Evolutionary conservation across 2,888 invertebrate genomes (phyloP), one percentile per base, ranked within the genome.

Genomic region (Atethmia centrago): DNA sequence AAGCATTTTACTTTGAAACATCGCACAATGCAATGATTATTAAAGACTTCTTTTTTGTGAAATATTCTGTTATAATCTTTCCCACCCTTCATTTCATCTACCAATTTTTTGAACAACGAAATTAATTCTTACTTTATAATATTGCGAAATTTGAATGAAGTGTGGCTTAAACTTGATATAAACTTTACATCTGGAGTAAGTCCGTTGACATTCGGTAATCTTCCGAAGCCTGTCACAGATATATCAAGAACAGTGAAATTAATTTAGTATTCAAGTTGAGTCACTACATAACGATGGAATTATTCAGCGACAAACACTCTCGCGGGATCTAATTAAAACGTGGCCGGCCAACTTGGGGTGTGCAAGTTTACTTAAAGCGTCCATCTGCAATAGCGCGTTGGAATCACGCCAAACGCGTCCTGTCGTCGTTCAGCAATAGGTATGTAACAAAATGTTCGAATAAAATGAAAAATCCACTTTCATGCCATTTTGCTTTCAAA

Each of bases 311-410:
- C 55, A 71, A 77, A 74, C 63, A 71, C 40, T 64, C 61, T 40
- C 55, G 31, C 31, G 36, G 31, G 58, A 73, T 71, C 59, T 77
- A 74, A 84, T 85, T 77, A 86, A n/a, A n/a, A 31, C 55, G 19
- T 56, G 42, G 0, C 63, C 51, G 59, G 53, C 59, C 61, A 77
- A 75, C 31, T 67, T 73, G 63, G n/a, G 28, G 66, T 42, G 62
- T 83, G 80, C 79, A 80, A 83, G 76, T 77, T 79, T 56, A 79
- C 72, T 82, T 66, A 77, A 83, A 84, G 69, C 75, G 84, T 87
- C 85, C 88, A 89, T 90, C 91, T 90, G 91, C 92, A 92, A 85
- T 91, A 88, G 88, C 86, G 89, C 84, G 71, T 90, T 92, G 92
- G 92, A 88, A 66, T 51, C 58, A 69, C 53, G 92, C 92, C 92